Conservation (phyloP, 2,113 vertebrate genomes). For the Peromyscus californicus region DNA sequence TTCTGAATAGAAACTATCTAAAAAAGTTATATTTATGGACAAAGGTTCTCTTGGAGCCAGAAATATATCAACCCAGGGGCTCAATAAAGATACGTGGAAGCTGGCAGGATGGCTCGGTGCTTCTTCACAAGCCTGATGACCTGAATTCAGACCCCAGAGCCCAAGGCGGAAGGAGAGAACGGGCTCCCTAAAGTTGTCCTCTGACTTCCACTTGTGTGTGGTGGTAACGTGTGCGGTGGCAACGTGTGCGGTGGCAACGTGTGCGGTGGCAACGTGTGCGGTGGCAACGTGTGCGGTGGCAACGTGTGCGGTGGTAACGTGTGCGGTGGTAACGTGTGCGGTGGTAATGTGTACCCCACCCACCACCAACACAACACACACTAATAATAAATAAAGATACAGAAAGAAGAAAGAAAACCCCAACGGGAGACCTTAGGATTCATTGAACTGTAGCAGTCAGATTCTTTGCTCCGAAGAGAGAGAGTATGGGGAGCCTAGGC, state of each 20-base stretch:
- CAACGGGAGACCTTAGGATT: not conserved
- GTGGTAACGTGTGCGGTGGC: too few relatives aligned
- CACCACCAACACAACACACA: not conserved
- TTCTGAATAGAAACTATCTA: not conserved
- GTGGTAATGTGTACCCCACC: too few relatives aligned
- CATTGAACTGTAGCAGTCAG: not conserved
- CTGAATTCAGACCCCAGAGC: not conserved
- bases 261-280: too few relatives aligned
- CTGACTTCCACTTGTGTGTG: too few relatives aligned
- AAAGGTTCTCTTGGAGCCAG: not conserved
- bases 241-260: too few relatives aligned
- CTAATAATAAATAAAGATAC: not conserved
- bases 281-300: too few relatives aligned
- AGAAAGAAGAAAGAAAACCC: not conserved
- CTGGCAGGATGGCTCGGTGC: too few relatives aligned
- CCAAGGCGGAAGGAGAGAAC: too few relatives aligned
- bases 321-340: too few relatives aligned
- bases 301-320: too few relatives aligned
- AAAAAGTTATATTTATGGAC: not conserved
- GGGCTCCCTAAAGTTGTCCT: not conserved
- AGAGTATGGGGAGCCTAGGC: rapidly evolving
- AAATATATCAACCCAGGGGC: not conserved
- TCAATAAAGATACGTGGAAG: not conserved
- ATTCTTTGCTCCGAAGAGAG: not conserved
- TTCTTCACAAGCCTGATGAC: not conserved